A percentile compares a stretch with the other conserved stretches of the same genome.
These are phyloP conservation scores for Drosophila saltans DNA, from an alignment of 1,140 invertebrate genomes.

Conservation along the genomic window DNA sequence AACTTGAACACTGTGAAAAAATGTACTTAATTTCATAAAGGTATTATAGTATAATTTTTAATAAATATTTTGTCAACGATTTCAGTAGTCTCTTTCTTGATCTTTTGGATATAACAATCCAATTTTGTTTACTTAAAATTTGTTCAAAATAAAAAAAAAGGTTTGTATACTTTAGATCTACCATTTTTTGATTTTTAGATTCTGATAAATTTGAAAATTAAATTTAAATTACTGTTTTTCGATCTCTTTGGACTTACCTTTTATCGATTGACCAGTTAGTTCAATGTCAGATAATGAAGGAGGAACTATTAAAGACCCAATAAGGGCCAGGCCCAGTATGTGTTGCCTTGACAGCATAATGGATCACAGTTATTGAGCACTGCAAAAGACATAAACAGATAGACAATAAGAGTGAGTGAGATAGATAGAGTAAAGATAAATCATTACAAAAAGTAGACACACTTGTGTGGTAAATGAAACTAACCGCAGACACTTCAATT, in stretches of 20 bases:
- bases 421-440: conserved; percentile 25
- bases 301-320: conserved; percentile 15
- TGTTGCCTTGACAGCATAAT: conserved; percentile 47
- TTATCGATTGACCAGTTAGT: conserved; percentile 55
- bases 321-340: conserved; percentile 31
- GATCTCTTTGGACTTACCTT: conserved; percentile 58
- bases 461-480: conserved; percentile 41
- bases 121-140: too few relatives aligned
- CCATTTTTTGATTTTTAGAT: neutral
- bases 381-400: conserved; percentile 30
- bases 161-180: too few relatives aligned
- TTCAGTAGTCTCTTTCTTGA: too few relatives aligned
- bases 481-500: conserved; percentile 67
- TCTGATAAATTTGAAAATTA: too few relatives aligned
- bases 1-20: neutral
- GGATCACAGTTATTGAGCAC: conserved; percentile 16
- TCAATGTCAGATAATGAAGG: conserved; percentile 43
- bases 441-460: conserved; percentile 29
- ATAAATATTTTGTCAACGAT: too few relatives aligned
- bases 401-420: conserved; percentile 14
- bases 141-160: too few relatives aligned
- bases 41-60: too few relatives aligned
- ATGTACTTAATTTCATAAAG: neutral
- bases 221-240: too few relatives aligned
- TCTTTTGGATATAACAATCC: too few relatives aligned